Conservation (phyloP, 1,140 invertebrate genomes). For the Sinonovacula constricta region DNA sequence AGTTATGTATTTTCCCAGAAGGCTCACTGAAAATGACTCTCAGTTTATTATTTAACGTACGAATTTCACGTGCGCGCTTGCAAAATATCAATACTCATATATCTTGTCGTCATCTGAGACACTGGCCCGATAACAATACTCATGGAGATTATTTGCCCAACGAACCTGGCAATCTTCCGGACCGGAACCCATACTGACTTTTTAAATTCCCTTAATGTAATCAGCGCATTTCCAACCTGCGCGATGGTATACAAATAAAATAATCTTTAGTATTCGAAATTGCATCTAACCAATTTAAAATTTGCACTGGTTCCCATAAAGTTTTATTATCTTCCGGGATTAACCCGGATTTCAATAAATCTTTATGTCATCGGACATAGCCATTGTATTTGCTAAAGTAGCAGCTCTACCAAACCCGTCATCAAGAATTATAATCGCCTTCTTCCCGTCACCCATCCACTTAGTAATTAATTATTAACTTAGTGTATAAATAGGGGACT, state of each 20-base stretch:
- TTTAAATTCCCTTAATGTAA: conserved; percentile 1
- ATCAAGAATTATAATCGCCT: conserved; percentile 22
- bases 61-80: conserved; percentile 10
- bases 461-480: conserved; percentile 26
- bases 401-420: conserved; percentile 19
- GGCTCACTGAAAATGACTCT: neutral
- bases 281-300: conserved; percentile 4
- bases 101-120: conserved; percentile 6
- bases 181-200: neutral
- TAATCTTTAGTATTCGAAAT: neutral
- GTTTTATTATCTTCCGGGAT: conserved; percentile 14
- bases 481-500: conserved; percentile 37
- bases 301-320: conserved; percentile 2
- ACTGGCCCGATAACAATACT: conserved; percentile 23
- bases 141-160: conserved; percentile 18
- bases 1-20: conserved; percentile 1
- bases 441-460: conserved; percentile 32
- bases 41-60: conserved; percentile 33
- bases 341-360: conserved; percentile 7
- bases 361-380: neutral
- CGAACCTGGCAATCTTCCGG: conserved; percentile 2
- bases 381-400: neutral
- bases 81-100: too few species aligned
- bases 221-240: conserved; percentile 1
- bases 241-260: conserved; percentile 4